Base-by-base conservation (phyloP, 1,140 invertebrate species). In the Phymastichus coffea region DNA sequence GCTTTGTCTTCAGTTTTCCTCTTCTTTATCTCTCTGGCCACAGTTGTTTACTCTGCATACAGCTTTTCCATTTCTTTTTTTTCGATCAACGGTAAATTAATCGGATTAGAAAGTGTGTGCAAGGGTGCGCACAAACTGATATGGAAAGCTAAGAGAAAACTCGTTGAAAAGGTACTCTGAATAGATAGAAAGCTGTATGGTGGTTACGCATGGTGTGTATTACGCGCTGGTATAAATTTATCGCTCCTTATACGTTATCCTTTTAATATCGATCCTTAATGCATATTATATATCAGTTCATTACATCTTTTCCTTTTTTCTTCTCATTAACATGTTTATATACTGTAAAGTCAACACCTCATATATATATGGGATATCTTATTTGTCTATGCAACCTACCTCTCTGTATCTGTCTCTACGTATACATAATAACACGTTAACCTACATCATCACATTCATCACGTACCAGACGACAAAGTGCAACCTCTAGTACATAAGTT, bases 171-270 rank as follows among this genome's bases (percentile, higher is more conserved):
- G n/a, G n/a, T n/a, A n/a, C n/a, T n/a, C n/a, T n/a, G n/a, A n/a
- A n/a, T n/a, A n/a, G n/a, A n/a, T n/a, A n/a, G n/a, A n/a, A n/a
- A n/a, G n/a, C n/a, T n/a, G n/a, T n/a, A n/a, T n/a, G n/a, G n/a
- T 74, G 73, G 72, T 71, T 61, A 72, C 69, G 73, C 70, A 66
- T 69, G 73, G 66, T 70, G 69, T 68, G 71, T 73, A 61, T n/a
- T 65, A 63, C 59, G 61, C 46, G 63, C 25, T 66, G 67, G 68
- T 70, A 75, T 63, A n/a, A n/a, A n/a, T n/a, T n/a, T n/a, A 73
- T 64, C 66, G 64, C 49, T 64, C 37, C 57, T 35, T 25, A 43
- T 59, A 57, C 35, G 22, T 38, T 43, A 59, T 38, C 8, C 22
- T 17, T 49, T 49, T 33, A n/a, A 52, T 55, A 37, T 44, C 38